These are phyloP conservation scores for Phrynocephalus versicolor DNA, from an alignment of 2,113 vertebrate species.

Conservation along the genomic window DNA sequence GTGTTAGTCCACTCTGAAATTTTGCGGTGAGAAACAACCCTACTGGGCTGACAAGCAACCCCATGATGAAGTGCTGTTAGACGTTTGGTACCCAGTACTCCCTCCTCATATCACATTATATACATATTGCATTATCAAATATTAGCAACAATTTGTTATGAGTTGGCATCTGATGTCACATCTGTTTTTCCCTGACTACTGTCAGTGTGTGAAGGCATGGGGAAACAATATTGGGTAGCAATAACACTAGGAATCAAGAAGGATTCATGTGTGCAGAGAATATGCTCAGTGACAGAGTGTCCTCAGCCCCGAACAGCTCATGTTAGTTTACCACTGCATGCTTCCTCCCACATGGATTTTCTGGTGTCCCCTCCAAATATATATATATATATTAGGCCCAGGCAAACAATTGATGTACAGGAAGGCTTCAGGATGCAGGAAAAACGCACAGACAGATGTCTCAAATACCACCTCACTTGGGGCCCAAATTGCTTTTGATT, in stretches of 20 bases:
- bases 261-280: too few relatives aligned
- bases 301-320: not conserved
- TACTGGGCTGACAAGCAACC: too few relatives aligned
- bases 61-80: conserved; percentile 23
- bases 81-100: conserved; percentile 28
- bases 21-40: too few relatives aligned
- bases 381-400: too few relatives aligned
- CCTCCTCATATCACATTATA: conserved; percentile 32
- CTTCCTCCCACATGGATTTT: too few relatives aligned
- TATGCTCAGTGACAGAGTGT: not conserved
- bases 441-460: accelerated
- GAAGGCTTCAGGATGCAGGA: not conserved
- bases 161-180: conserved; percentile 63
- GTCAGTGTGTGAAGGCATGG: not conserved
- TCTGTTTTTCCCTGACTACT: conserved; percentile 35
- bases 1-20: too few relatives aligned
- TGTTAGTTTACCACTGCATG: not conserved
- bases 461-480: not conserved
- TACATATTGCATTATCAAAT: conserved; percentile 4
- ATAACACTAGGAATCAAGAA: too few relatives aligned
- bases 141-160: conserved; percentile 44
- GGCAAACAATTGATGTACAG: not conserved
- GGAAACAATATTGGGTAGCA: not conserved
- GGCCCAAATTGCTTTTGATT: not conserved
- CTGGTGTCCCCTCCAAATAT: too few relatives aligned